Percentiles rank a stretch among this genome's conserved stretches.
phyloP scores from a whole-genome alignment of 2,113 vertebrate species.

The Pogona vitticeps region DNA sequence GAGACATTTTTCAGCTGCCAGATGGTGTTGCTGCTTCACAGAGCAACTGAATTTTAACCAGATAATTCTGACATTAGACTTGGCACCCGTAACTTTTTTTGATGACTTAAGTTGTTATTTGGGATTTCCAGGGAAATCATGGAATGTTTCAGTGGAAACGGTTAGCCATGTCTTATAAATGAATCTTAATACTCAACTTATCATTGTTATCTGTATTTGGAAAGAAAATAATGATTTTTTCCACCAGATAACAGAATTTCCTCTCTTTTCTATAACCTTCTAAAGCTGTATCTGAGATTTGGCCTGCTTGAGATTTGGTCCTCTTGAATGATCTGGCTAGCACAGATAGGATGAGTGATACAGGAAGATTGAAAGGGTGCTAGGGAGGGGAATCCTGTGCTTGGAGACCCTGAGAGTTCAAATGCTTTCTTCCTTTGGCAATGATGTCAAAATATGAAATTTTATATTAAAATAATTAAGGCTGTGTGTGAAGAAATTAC shows the following conservation, averaged over 20 bases:
- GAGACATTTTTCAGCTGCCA: constrained; percentile 38
- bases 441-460: too few species aligned
- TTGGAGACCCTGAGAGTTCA: neutral
- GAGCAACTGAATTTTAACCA: constrained; percentile 47
- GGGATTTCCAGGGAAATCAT: neutral
- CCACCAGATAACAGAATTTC: neutral
- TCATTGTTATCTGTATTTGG: neutral
- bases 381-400: neutral
- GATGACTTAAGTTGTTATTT: constrained; percentile 2
- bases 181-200: neutral
- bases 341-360: neutral
- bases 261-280: neutral
- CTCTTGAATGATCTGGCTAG: neutral
- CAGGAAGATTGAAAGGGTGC: neutral
- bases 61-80: constrained; percentile 16
- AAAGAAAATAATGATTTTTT: neutral
- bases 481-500: too few species aligned
- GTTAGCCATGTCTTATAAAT: constrained; percentile 6
- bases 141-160: constrained; percentile 6
- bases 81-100: constrained; percentile 4
- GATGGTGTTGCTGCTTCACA: constrained; percentile 38
- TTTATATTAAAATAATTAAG: too few species aligned
- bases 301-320: neutral
- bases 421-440: neutral
- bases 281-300: neutral